Evolutionary conservation across 2,113 vertebrate species (phyloP).

Genomic region (Suncus etruscus): DNA sequence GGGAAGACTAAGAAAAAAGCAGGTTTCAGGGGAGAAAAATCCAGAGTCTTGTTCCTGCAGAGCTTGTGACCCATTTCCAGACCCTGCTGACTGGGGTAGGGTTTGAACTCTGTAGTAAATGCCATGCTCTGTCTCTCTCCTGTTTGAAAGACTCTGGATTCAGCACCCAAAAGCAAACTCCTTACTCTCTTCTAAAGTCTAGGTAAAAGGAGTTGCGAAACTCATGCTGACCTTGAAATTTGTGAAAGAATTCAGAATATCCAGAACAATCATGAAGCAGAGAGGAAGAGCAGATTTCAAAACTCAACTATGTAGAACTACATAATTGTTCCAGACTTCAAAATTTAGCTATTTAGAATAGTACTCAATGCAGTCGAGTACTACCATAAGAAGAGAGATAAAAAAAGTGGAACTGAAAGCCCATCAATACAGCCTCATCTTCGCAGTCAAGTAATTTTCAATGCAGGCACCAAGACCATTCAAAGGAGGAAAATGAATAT

Average conservation of each 20-base stretch:
- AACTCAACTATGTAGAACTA: neutral
- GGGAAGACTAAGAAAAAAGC: neutral
- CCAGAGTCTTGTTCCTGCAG: neutral
- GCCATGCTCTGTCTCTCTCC: too few species aligned
- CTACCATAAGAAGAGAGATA: too few species aligned
- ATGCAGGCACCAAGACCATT: too few species aligned
- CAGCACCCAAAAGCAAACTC: neutral
- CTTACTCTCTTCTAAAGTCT: neutral
- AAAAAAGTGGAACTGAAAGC: neutral
- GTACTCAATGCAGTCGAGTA: too few species aligned
- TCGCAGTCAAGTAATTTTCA: too few species aligned
- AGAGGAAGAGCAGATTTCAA: neutral
- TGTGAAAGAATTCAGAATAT: neutral
- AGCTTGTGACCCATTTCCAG: neutral
- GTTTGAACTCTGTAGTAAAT: too few species aligned
- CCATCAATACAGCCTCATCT: neutral
- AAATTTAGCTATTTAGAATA: too few species aligned
- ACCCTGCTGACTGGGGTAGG: too few species aligned
- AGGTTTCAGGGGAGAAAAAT: neutral
- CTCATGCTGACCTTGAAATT: constrained; percentile 28
- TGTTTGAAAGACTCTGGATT: too few species aligned
- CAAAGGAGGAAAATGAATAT: too few species aligned
- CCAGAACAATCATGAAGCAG: too few species aligned
- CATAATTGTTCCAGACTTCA: too few species aligned
- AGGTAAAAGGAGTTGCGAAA: neutral